These are phyloP conservation scores for Fringilla coelebs DNA, from an alignment of 2,797 vertebrate species.

Conservation along the genomic window DNA sequence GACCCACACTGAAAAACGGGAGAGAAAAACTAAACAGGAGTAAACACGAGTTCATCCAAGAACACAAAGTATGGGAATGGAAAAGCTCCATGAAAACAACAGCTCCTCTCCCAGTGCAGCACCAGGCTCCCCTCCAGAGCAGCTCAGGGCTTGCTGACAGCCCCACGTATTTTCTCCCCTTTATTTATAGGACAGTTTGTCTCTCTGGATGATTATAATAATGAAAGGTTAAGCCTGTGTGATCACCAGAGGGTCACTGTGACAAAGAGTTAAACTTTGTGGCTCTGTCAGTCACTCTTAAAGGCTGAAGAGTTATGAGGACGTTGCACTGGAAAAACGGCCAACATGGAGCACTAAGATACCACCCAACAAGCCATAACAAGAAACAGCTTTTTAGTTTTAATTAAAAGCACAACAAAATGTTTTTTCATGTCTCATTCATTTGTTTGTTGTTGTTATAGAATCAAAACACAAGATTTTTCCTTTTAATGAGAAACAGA, in stretches of 20 bases:
- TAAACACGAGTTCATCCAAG: background rate
- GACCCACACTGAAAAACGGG: background rate
- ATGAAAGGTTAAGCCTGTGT: background rate
- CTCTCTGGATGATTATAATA: background rate
- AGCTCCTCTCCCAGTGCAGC: background rate
- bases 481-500: slow-evolving; percentile 78
- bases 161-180: background rate
- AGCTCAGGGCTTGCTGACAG: background rate
- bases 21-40: background rate
- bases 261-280: background rate
- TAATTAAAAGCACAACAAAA: slow-evolving; percentile 78
- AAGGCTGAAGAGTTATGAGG: background rate
- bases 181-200: background rate
- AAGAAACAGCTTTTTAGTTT: slow-evolving; percentile 72
- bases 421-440: slow-evolving; percentile 77
- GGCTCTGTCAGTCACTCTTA: background rate
- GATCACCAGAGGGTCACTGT: background rate
- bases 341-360: slow-evolving; percentile 48
- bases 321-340: background rate
- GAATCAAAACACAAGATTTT: slow-evolving; percentile 78
- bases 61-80: background rate
- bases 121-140: background rate
- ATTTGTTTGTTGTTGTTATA: slow-evolving; percentile 78
- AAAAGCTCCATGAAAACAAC: background rate
- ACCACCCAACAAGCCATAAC: slow-evolving; percentile 75